Base-by-base conservation (phyloP, 2,113 vertebrate genomes). In the Zingel zingel region DNA sequence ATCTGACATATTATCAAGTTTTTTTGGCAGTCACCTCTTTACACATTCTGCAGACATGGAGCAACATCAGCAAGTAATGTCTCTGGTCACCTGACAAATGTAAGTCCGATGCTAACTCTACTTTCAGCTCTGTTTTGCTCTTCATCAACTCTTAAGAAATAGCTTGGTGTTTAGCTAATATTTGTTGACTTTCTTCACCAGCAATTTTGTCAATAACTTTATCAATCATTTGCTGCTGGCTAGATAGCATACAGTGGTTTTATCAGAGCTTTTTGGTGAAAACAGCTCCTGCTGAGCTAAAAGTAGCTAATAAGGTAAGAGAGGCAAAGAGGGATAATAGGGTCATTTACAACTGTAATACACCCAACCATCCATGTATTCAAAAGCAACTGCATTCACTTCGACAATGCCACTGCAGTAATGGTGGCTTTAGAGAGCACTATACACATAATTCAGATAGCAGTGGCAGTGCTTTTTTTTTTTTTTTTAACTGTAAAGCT, bases 401-500 rank as follows among this genome's bases (percentile, higher is more conserved):
- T 23, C 0, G 3, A 58, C 36, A 4, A 13, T 57, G 23, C 50
- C 19, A 2, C 48, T 5, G 4, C 23, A 64, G 53, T 25, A 48
- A 65, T 47, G 23, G 8, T 57, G 25, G 33, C 16, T 63, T 54
- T 45, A 63, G 57, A 3, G 9, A 71, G 21, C 53, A 48, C 51
- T 23, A 11, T 43, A 53, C 45, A 54, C 47, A 53, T 61, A 50
- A 27, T 66, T 72, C 48, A 47, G 23, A 54, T 10, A 4, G 30
- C 67, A 23, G 12, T 6, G 14, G 18, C 19, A 18, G 36, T 15
- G 3, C 30, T 78, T 69, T 68, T 10, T 50, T 36, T 0, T 6
- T 48, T 48, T 27, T 62, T 36, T 59, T 71, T 8, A 54, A 18
- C n/a, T 66, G 36, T 61, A 67, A 62, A 50, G n/a, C 68, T 58